phyloP scores from a whole-genome alignment of 2,888 invertebrate species.

The Rosalia funebris region DNA sequence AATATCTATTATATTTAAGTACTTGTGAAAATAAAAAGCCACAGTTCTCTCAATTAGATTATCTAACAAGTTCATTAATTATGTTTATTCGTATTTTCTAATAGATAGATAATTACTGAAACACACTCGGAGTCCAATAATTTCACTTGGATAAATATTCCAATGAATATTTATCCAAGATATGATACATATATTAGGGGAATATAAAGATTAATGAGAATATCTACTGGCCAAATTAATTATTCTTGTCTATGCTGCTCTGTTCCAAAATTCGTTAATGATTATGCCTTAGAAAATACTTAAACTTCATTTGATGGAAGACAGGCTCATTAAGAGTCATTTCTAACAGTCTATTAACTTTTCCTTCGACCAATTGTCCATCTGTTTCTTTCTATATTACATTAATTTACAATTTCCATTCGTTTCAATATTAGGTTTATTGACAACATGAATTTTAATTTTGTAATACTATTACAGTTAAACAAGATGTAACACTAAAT shows the following conservation, averaged over 20 bases:
- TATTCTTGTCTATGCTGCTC: neutral
- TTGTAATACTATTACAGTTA: too few relatives aligned
- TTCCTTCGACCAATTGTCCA: neutral
- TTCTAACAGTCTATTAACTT: neutral
- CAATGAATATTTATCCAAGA: too few relatives aligned
- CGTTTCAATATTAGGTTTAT: too few relatives aligned
- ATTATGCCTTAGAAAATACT: neutral
- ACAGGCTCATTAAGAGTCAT: neutral
- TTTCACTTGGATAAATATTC: neutral
- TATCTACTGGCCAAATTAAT: neutral
- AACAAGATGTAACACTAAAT: too few relatives aligned
- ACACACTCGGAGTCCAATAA: neutral
- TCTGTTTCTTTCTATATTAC: too few relatives aligned
- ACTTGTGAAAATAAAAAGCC: too few relatives aligned
- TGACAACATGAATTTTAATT: too few relatives aligned
- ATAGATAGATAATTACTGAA: neutral
- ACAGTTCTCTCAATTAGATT: too few relatives aligned
- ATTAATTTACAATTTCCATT: too few relatives aligned
- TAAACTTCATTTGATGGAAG: neutral
- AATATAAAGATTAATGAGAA: neutral
- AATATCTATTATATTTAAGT: too few relatives aligned
- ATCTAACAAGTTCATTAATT: too few relatives aligned
- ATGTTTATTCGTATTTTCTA: too few relatives aligned
- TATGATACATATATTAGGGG: neutral
- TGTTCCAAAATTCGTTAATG: neutral